phyloP scores from a whole-genome alignment of 1,140 invertebrate genomes.

The Epicauta chinensis region DNA sequence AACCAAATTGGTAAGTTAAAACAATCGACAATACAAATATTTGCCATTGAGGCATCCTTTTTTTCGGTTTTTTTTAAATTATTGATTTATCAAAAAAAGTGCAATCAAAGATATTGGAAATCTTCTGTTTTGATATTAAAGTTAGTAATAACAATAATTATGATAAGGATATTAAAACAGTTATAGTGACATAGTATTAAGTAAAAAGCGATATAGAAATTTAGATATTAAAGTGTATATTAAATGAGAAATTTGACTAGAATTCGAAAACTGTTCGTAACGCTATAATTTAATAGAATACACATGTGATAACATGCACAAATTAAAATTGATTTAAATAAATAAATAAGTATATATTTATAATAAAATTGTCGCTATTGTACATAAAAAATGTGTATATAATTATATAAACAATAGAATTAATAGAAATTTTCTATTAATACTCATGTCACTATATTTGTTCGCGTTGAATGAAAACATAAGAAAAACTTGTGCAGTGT shows the following conservation, averaged over 20 bases:
- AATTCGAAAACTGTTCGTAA: not conserved
- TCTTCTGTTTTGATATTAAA: no score
- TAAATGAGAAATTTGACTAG: not conserved
- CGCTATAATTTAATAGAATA: not conserved
- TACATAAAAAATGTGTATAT: conserved; percentile 13
- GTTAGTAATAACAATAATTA: no score
- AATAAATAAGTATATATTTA: conserved; percentile 9
- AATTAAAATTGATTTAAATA: conserved; percentile 5
- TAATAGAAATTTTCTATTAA: conserved; percentile 2
- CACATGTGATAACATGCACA: conserved; percentile 11
- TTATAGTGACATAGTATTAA: conserved; percentile 13
- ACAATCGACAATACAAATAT: conserved; percentile 32
- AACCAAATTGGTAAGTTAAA: conserved; percentile 19
- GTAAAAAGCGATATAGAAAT: not conserved
- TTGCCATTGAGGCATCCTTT: not conserved
- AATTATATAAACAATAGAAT: not conserved
- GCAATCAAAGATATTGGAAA: no score
- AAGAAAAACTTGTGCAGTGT: conserved; percentile 9
- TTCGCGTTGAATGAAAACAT: conserved; percentile 2
- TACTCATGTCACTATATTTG: conserved; percentile 12
- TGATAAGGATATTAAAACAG: conserved; percentile 1
- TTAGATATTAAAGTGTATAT: conserved; percentile 12
- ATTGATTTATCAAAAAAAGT: no score
- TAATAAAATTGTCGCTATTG: conserved; percentile 5
- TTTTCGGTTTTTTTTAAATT: no score